Evolutionary conservation across 1,140 invertebrate genomes (phyloP), one percentile per base, ranked within the genome.

Genomic region (Atta colombica): DNA sequence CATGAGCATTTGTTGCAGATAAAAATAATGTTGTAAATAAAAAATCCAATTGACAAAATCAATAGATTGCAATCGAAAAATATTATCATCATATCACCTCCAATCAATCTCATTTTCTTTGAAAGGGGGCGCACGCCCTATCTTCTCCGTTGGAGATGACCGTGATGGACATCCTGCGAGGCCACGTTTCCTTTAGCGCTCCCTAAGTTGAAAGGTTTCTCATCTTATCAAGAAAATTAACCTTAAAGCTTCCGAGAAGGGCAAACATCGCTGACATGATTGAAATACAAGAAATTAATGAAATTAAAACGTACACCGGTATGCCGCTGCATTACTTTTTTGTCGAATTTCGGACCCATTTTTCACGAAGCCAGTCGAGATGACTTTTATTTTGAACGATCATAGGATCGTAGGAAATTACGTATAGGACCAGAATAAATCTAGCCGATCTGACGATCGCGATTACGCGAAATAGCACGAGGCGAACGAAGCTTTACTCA

Each of bases 401-500:
- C 4, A 18, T 18, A 16, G 4, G 2, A 45, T 45, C 39, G 39
- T 45, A 45, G 39, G 55, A 84, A 74, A 84, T 84, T 74, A 74
- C 39, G 39, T 55, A 61, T 35, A 16, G 51, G 7, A 60, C 18
- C 35, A n/a, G 53, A 60, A 60, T 31, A 14, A 25, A 55, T 0
- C 4, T 12, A 28, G 55, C n/a, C 68, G 66, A 60, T 81, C 66
- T 25, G 66, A 82, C 35, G 66, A 71, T 82, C 25, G 53, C 80
- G 55, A 74, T 84, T 84, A 61, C 80, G 39, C 69, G 80, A 61
- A 74, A 74, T 61, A 74, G 69, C n/a, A 35, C 39, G 35, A 16
- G 80, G 25, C 68, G 51, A 78, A 25, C 39, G 63, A 74, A 84
- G 80, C 69, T 84, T 49, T 49, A 49, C 68, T 84, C 68, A 74